phyloP scores from a whole-genome alignment of 2,797 vertebrate genomes.

The Peromyscus attwateri region DNA sequence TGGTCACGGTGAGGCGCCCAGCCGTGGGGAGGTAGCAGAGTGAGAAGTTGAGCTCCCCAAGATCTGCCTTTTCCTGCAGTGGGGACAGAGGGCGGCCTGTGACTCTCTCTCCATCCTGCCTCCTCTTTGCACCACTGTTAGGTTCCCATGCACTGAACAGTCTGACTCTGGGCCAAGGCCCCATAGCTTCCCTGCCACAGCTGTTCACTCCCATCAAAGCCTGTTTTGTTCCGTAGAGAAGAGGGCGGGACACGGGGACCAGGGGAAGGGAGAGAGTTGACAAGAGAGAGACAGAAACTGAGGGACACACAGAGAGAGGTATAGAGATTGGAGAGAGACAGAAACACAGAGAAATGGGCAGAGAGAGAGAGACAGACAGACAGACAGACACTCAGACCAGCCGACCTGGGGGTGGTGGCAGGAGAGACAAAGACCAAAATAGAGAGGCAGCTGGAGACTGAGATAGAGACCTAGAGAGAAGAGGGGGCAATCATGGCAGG shows the following conservation, averaged over 20 bases:
- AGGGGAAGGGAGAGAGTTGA: neutral
- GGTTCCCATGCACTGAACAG: neutral
- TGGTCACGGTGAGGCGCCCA: constrained; percentile 94
- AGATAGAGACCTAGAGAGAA: neutral
- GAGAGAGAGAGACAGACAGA: neutral
- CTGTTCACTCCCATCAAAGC: neutral
- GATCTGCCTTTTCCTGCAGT: constrained; percentile 95
- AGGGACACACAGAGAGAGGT: neutral
- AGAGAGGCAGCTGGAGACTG: neutral
- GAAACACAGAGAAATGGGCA: neutral
- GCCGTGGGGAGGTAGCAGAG: constrained; percentile 97
- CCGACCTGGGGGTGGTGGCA: neutral
- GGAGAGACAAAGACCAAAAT: neutral
- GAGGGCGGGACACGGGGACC: neutral
- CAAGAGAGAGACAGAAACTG: neutral
- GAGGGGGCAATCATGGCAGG: neutral
- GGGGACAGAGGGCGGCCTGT: neutral
- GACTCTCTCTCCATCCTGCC: neutral
- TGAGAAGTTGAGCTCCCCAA: constrained; percentile 97
- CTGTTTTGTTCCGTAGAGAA: constrained; percentile 34
- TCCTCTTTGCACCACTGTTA: neutral
- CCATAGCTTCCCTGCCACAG: neutral
- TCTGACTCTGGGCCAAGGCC: constrained; percentile 40
- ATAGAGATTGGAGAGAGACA: neutral
- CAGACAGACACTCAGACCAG: neutral